Evolutionary conservation across 2,113 vertebrate species (phyloP).

Genomic region (Grantiella picta): DNA sequence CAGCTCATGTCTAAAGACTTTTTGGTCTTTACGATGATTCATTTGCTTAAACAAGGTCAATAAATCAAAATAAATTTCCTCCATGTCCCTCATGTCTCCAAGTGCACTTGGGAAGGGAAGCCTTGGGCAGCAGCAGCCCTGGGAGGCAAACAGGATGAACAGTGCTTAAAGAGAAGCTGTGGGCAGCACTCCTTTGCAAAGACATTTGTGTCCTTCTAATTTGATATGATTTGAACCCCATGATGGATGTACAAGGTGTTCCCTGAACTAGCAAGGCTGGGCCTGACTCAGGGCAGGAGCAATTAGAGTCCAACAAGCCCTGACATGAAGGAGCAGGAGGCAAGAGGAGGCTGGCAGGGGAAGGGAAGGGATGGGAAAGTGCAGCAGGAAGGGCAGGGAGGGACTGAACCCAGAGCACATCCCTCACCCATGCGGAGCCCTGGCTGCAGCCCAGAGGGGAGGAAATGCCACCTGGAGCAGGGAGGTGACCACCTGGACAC

Average conservation of each 20-base stretch:
- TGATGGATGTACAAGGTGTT: background rate
- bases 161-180: background rate
- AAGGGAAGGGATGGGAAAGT: background rate
- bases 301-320: background rate
- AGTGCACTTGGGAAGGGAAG: background rate
- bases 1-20: background rate
- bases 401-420: background rate
- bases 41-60: background rate
- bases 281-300: background rate
- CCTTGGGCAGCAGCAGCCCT: background rate
- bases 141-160: background rate
- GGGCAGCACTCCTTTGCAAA: background rate
- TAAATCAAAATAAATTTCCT: background rate
- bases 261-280: background rate
- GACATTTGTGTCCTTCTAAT: background rate
- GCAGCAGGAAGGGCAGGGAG: background rate
- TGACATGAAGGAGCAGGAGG: background rate
- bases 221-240: background rate
- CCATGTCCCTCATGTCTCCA: background rate
- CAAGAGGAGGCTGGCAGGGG: background rate
- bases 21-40: background rate
- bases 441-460: background rate
- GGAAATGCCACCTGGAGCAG: background rate
- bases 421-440: rapidly evolving
- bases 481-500: too few relatives aligned